A percentile compares a stretch with the other conserved stretches of the same genome.
Conservation (phyloP, 92 coral and sea anemone genomes). For the Phenganax subtilis region DNA sequence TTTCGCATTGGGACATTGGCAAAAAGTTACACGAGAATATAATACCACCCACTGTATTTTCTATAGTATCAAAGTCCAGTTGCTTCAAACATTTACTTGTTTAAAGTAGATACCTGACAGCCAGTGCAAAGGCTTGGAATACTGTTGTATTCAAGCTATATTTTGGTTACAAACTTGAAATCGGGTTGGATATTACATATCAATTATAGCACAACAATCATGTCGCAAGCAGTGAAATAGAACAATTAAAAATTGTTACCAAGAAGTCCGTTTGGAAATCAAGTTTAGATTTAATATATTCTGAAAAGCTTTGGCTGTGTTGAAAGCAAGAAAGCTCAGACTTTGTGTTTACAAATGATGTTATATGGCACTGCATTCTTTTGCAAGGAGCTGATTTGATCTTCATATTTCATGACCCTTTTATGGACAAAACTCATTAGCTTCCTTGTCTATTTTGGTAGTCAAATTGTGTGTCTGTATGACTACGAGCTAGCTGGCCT, state of each 20-base stretch:
- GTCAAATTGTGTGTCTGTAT: neutral
- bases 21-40: neutral
- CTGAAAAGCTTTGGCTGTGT: too few species aligned
- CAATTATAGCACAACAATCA: too few species aligned
- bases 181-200: too few species aligned
- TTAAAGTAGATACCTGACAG: slow-evolving; percentile 3
- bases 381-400: neutral
- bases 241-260: too few species aligned
- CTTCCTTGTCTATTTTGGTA: neutral
- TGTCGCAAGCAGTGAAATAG: too few species aligned
- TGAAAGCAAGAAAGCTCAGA: too few species aligned
- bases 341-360: neutral
- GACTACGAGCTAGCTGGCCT: neutral
- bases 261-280: too few species aligned
- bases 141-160: neutral
- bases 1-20: neutral
- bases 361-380: neutral
- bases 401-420: slow-evolving; percentile 2
- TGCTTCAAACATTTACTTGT: slow-evolving; percentile 29
- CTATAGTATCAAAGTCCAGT: neutral
- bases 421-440: slow-evolving; percentile 6
- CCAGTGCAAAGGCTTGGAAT: neutral
- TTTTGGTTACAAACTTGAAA: neutral
- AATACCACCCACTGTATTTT: slow-evolving; percentile 10
- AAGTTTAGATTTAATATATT: too few species aligned